Conservation (phyloP, 2,113 vertebrate genomes). For the Pseudorhombus dupliciocellatus region DNA sequence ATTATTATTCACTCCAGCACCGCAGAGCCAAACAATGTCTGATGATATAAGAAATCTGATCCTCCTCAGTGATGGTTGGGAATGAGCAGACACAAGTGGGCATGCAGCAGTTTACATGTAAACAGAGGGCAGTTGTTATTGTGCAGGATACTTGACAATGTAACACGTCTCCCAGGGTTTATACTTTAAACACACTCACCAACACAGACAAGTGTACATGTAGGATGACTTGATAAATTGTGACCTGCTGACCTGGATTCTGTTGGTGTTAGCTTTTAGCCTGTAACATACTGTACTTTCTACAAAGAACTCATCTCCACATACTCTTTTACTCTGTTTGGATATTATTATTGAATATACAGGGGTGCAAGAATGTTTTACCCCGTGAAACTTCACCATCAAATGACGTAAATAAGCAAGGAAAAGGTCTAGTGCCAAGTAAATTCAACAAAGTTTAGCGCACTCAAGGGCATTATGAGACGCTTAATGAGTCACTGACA, state of each 20-base stretch:
- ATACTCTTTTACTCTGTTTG: too few species aligned
- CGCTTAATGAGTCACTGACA: not conserved
- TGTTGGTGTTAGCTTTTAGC: too few species aligned
- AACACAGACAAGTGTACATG: not conserved
- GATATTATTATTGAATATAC: too few species aligned
- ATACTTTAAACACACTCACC: not conserved
- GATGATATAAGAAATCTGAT: constrained; percentile 12
- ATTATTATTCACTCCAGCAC: constrained; percentile 29
- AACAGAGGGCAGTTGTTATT: not conserved
- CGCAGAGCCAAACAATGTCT: constrained; percentile 16
- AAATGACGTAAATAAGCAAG: not conserved
- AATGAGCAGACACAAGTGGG: not conserved
- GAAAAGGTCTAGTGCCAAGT: not conserved
- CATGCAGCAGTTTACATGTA: not conserved
- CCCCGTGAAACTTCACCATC: too few species aligned
- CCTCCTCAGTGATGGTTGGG: constrained; percentile 9
- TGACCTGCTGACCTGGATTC: not conserved
- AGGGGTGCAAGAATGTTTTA: not conserved
- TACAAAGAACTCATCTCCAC: too few species aligned
- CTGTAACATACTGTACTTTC: too few species aligned
- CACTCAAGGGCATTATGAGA: not conserved
- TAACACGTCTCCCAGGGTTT: too few species aligned
- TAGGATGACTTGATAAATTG: not conserved
- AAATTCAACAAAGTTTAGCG: not conserved
- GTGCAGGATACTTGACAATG: too few species aligned